These are phyloP conservation scores for Emmelina monodactyla DNA, from an alignment of 2,888 invertebrate species.

Conservation along the genomic window DNA sequence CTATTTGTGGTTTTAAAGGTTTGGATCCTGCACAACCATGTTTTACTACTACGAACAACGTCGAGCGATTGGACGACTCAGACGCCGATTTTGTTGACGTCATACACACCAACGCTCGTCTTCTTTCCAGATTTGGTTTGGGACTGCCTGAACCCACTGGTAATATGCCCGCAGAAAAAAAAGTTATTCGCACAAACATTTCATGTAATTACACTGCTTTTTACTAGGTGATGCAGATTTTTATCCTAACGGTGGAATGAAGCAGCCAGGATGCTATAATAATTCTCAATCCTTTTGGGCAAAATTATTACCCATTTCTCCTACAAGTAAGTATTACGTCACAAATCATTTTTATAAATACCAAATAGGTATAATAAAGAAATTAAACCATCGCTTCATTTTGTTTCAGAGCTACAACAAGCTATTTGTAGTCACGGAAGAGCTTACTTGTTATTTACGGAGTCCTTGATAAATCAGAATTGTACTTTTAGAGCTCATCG, in stretches of 20 bases:
- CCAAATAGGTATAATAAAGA: too few relatives aligned
- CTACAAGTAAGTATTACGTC: constrained; percentile 34
- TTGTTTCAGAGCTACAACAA: constrained; percentile 52
- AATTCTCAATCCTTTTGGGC: constrained; percentile 32
- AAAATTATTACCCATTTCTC: constrained; percentile 28
- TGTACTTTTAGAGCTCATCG: constrained; percentile 62
- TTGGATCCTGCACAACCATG: constrained; percentile 73
- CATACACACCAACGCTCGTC: constrained; percentile 69
- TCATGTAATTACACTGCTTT: not conserved
- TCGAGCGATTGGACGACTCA: constrained; percentile 56
- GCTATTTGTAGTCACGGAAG: constrained; percentile 71
- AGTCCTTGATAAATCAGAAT: constrained; percentile 55
- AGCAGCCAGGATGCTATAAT: constrained; percentile 69
- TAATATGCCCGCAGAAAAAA: too few relatives aligned
- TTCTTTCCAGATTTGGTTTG: constrained; percentile 60
- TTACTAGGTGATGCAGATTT: constrained; percentile 69
- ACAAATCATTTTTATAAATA: not conserved
- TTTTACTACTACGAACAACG: constrained; percentile 46
- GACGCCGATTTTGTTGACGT: constrained; percentile 70
- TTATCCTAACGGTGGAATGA: constrained; percentile 73
- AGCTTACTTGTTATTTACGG: constrained; percentile 66
- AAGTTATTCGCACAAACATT: too few relatives aligned
- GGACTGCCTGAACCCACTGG: constrained; percentile 67
- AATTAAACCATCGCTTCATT: too few relatives aligned
- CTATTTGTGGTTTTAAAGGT: constrained; percentile 29